Evolutionary conservation across 2,113 vertebrate species (phyloP).

Genomic region (Leptodactylus fuscus): DNA sequence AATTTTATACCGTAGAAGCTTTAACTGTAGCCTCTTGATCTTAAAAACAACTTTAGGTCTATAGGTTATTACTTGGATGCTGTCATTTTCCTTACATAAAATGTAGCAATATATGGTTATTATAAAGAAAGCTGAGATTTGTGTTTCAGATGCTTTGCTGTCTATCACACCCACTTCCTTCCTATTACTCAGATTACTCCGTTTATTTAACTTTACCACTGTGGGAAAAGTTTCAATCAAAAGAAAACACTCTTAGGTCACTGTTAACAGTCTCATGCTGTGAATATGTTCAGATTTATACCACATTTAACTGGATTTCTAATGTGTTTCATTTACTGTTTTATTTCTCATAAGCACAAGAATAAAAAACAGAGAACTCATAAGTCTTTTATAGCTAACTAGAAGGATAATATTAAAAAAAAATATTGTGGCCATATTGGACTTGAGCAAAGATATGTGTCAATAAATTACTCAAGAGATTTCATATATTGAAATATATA

Average conservation of each 20-base stretch:
- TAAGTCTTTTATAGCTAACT: background rate
- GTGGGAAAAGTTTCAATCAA: slow-evolving; percentile 53
- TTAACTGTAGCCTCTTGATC: background rate
- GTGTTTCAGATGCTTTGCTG: background rate
- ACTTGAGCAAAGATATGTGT: background rate
- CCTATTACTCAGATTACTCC: slow-evolving; percentile 37
- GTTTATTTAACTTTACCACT: slow-evolving; percentile 52
- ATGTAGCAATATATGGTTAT: background rate
- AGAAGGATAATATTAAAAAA: background rate
- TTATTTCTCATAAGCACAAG: background rate
- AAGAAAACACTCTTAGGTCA: slow-evolving; percentile 48
- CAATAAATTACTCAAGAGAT: background rate
- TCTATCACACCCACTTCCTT: slow-evolving; percentile 41
- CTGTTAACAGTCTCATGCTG: slow-evolving; percentile 47
- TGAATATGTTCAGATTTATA: slow-evolving; percentile 39
- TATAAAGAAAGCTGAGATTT: slow-evolving; percentile 21
- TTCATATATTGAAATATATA: background rate
- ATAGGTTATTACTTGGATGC: background rate
- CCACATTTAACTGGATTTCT: slow-evolving; percentile 41
- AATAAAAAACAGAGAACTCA: background rate
- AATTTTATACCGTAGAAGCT: background rate
- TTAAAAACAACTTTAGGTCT: background rate
- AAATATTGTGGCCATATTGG: background rate
- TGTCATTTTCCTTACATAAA: background rate
- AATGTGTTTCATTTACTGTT: slow-evolving; percentile 54